phyloP scores from a whole-genome alignment of 2,888 invertebrate genomes.

The Drosophila siamana region DNA sequence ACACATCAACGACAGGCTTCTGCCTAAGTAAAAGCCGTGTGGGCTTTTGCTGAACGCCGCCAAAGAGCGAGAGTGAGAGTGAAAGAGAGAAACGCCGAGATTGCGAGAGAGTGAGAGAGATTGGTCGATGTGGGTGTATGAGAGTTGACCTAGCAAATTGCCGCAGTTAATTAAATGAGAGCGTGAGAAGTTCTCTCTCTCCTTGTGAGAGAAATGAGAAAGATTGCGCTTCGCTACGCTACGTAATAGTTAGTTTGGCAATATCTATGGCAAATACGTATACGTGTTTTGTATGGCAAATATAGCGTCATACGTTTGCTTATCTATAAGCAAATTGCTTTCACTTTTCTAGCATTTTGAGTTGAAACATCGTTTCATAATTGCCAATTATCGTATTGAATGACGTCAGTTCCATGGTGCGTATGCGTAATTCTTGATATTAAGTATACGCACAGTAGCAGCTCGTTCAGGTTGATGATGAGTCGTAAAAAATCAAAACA shows the following conservation, averaged over 20 bases:
- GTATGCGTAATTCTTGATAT: constrained; percentile 48
- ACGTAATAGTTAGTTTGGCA: constrained; percentile 25
- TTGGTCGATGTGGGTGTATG: constrained; percentile 8
- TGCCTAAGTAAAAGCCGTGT: constrained; percentile 41
- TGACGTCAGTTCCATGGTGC: constrained; percentile 41
- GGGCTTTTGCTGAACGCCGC: constrained; percentile 22
- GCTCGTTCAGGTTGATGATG: neutral
- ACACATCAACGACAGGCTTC: constrained; percentile 21
- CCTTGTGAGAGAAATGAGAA: neutral
- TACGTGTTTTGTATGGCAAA: constrained; percentile 3
- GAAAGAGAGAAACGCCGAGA: neutral
- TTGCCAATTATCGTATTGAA: constrained; percentile 32
- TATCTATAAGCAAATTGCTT: constrained; percentile 41
- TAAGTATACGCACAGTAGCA: constrained; percentile 37
- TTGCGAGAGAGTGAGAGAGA: neutral
- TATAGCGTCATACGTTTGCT: constrained; percentile 39
- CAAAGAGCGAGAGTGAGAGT: neutral
- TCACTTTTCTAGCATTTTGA: constrained; percentile 32
- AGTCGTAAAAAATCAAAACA: neutral
- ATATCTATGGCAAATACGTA: constrained; percentile 11
- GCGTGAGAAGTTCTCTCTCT: constrained; percentile 11
- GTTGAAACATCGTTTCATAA: constrained; percentile 26
- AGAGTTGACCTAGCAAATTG: constrained; percentile 39
- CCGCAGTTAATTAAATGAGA: constrained; percentile 42
- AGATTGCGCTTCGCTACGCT: constrained; percentile 11